Conservation (phyloP, 2,888 invertebrate genomes). For the Cyclophora albipunctata region DNA sequence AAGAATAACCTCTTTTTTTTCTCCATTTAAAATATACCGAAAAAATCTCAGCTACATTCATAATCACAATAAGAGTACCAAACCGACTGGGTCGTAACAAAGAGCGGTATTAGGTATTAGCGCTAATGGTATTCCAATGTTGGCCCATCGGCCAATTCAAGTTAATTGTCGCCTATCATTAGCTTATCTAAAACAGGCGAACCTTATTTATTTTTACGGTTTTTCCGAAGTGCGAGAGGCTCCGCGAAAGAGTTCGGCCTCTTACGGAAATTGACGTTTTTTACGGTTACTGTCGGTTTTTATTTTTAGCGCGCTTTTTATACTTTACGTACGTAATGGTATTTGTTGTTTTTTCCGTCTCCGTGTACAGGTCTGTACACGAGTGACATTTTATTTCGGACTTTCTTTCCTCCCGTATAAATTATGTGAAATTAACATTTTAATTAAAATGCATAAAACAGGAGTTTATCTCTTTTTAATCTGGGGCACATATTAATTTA, state of each 20-base stretch:
- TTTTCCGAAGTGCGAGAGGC: constrained; percentile 15
- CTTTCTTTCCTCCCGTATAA: background rate
- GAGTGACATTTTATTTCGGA: no score
- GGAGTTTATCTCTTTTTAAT: background rate
- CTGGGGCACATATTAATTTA: background rate
- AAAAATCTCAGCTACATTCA: no score
- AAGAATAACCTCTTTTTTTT: no score
- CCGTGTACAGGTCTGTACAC: background rate
- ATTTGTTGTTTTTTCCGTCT: constrained; percentile 3
- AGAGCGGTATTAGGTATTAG: constrained; percentile 7
- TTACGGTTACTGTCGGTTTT: constrained; percentile 24
- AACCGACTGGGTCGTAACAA: no score
- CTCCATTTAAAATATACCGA: no score
- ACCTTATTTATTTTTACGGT: constrained; percentile 33
- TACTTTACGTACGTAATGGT: constrained; percentile 9
- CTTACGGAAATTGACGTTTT: constrained; percentile 30
- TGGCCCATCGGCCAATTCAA: constrained; percentile 27
- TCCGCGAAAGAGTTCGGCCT: constrained; percentile 28
- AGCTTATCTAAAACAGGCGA: constrained; percentile 33
- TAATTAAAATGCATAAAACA: constrained; percentile 1
- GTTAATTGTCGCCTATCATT: constrained; percentile 41
- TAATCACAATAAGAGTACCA: no score
- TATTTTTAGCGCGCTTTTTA: constrained; percentile 15
- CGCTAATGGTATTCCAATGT: constrained; percentile 29
- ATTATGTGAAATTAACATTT: background rate